Evolutionary conservation across 1,140 invertebrate species (phyloP).

Genomic region (Conopomorpha cramerella): DNA sequence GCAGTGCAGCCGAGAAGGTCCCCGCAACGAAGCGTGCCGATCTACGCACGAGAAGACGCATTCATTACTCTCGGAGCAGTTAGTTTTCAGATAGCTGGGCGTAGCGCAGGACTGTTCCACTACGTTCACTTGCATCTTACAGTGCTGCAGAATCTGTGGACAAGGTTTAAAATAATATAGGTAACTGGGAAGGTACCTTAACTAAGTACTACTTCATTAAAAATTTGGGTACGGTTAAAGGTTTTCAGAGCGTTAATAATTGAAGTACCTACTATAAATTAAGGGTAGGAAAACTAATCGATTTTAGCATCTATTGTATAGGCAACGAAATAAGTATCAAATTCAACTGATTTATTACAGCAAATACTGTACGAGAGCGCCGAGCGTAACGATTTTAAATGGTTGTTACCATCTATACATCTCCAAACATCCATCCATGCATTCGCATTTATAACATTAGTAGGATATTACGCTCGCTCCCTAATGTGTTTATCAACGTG

Average conservation of each 20-base stretch:
- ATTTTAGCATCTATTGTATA: too few relatives aligned
- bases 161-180: too few relatives aligned
- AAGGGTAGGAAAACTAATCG: too few relatives aligned
- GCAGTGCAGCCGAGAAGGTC: slow-evolving; percentile 14
- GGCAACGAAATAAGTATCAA: too few relatives aligned
- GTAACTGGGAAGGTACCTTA: too few relatives aligned
- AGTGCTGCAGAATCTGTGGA: slow-evolving; percentile 20
- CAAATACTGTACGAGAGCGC: too few relatives aligned
- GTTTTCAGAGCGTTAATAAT: background rate
- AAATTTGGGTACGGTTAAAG: background rate
- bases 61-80: slow-evolving; percentile 18
- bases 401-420: too few relatives aligned
- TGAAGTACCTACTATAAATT: background rate
- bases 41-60: slow-evolving; percentile 32
- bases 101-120: slow-evolving; percentile 24
- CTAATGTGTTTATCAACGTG: background rate
- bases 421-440: too few relatives aligned
- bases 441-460: too few relatives aligned
- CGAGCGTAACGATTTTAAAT: too few relatives aligned
- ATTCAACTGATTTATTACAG: too few relatives aligned
- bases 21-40: slow-evolving; percentile 16
- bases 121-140: slow-evolving; percentile 32
- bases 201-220: background rate
- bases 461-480: background rate
- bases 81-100: slow-evolving; percentile 21